A percentile compares a stretch with the other conserved stretches of the same genome.
Evolutionary conservation across 2,113 vertebrate genomes (phyloP).

Genomic region (Poeciliopsis retropinna): DNA sequence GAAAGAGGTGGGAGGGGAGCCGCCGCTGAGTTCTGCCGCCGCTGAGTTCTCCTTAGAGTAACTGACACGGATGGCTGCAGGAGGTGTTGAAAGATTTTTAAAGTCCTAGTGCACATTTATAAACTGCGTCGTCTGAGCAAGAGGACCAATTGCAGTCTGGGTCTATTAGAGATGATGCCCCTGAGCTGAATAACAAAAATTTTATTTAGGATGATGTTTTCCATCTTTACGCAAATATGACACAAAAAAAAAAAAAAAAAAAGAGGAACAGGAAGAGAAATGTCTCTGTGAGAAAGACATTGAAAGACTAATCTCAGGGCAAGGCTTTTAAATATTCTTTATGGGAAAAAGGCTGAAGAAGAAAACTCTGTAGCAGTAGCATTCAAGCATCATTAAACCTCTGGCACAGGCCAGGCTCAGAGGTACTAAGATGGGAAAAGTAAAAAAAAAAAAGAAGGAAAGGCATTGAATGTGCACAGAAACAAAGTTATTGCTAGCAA

Average conservation of each 20-base stretch:
- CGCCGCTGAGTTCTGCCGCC: constrained; percentile 53
- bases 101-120: constrained; percentile 58
- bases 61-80: constrained; percentile 42
- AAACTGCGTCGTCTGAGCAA: constrained; percentile 42
- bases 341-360: constrained; percentile 63
- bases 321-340: constrained; percentile 80
- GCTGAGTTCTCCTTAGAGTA: constrained; percentile 40
- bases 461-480: constrained; percentile 30
- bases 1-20: constrained; percentile 53
- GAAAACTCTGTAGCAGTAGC: constrained; percentile 76
- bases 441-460: constrained; percentile 25
- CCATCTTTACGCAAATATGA: constrained; percentile 37
- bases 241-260: neutral
- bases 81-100: constrained; percentile 56
- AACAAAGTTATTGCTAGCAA: constrained; percentile 29
- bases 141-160: constrained; percentile 49
- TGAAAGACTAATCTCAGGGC: constrained; percentile 69
- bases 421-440: constrained; percentile 32
- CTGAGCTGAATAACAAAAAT: constrained; percentile 41
- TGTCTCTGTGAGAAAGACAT: constrained; percentile 61
- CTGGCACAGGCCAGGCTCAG: constrained; percentile 70
- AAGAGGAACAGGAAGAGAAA: constrained; percentile 44
- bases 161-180: constrained; percentile 33
- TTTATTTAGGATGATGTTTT: constrained; percentile 44
- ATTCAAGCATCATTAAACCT: constrained; percentile 85